These are phyloP conservation scores for Axea sp. DNA, from an alignment of 2,888 invertebrate species.

Conservation along the genomic window DNA sequence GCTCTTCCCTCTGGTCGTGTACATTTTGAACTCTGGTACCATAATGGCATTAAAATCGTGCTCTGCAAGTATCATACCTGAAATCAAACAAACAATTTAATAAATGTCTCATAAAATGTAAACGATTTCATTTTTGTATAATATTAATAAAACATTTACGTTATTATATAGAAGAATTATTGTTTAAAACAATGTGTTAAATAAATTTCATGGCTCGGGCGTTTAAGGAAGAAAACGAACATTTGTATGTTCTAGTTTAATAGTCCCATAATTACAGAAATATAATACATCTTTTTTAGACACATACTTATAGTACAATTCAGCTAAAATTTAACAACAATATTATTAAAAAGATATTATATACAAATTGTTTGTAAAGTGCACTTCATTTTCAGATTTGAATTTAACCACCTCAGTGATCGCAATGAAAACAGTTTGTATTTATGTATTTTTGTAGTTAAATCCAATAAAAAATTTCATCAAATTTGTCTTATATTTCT, in stretches of 20 bases:
- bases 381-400: constrained; percentile 28
- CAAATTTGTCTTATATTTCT: too few species aligned
- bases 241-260: too few species aligned
- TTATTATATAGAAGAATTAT: too few species aligned
- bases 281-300: constrained; percentile 42
- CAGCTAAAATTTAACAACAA: constrained; percentile 22
- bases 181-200: too few species aligned
- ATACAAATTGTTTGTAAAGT: constrained; percentile 30
- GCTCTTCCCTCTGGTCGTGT: constrained; percentile 22
- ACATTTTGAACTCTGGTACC: constrained; percentile 64
- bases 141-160: too few species aligned
- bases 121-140: too few species aligned
- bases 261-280: too few species aligned
- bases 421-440: background rate
- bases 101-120: background rate
- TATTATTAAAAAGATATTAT: constrained; percentile 17
- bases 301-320: constrained; percentile 27
- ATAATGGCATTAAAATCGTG: constrained; percentile 60
- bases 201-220: too few species aligned
- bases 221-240: too few species aligned
- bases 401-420: background rate
- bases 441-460: too few species aligned
- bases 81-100: constrained; percentile 25
- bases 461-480: too few species aligned
- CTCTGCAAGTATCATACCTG: constrained; percentile 50